These are phyloP conservation scores for Oscarella lobularis DNA, from an alignment of 37 sponge, comb jelly and placozoan genomes.

Conservation along the genomic window DNA sequence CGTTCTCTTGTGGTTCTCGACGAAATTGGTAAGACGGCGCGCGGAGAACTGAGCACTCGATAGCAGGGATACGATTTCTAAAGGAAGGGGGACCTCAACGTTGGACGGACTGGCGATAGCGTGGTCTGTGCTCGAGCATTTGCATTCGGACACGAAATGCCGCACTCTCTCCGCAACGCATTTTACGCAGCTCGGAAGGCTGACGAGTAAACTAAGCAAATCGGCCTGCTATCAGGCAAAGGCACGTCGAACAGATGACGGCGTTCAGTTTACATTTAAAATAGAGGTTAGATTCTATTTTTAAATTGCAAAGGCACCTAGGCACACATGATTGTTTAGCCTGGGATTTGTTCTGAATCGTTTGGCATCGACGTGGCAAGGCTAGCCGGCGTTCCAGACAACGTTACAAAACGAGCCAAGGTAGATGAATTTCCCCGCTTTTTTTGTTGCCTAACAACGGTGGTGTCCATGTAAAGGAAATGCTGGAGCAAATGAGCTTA, in stretches of 20 bases:
- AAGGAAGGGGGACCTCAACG: conserved; percentile 69
- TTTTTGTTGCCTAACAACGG: too few relatives aligned
- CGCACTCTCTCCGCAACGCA: conserved; percentile 8
- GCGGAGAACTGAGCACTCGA: too few relatives aligned
- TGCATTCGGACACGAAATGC: conserved; percentile 11
- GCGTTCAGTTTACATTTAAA: background rate
- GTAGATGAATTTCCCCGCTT: too few relatives aligned
- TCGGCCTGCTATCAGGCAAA: background rate
- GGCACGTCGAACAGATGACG: background rate
- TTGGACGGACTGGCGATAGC: conserved; percentile 62
- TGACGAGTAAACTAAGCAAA: background rate
- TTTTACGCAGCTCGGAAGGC: background rate
- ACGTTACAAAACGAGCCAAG: conserved; percentile 41
- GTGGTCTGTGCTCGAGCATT: conserved; percentile 45
- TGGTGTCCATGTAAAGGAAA: too few relatives aligned
- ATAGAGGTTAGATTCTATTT: background rate
- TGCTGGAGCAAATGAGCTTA: too few relatives aligned
- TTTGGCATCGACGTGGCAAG: conserved; percentile 62
- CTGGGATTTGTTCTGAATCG: conserved; percentile 36
- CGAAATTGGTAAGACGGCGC: conserved; percentile 80
- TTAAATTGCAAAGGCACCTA: background rate
- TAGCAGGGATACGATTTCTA: too few relatives aligned
- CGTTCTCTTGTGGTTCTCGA: conserved; percentile 66
- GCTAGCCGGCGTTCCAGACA: conserved; percentile 45
- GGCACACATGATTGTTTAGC: conserved; percentile 15